phyloP scores from a whole-genome alignment of 2,888 invertebrate species.

The Incurvaria masculella region DNA sequence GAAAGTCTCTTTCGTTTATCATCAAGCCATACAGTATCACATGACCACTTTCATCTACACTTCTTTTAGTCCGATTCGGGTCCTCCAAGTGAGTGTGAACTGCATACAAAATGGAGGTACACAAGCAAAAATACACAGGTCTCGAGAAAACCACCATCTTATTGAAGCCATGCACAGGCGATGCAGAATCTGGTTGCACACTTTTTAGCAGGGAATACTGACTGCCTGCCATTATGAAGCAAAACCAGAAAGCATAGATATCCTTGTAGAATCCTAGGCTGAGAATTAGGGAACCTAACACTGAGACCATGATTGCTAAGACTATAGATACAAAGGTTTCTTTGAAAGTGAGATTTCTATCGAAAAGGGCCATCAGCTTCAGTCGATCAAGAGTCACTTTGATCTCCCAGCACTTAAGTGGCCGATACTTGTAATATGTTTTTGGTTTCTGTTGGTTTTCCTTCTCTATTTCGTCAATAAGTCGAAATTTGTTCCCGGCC shows the following conservation, averaged over 20 bases:
- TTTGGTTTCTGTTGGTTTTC: conserved; percentile 53
- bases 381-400: conserved; percentile 92
- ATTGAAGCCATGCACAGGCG: conserved; percentile 98
- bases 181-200: conserved; percentile 98
- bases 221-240: conserved; percentile 96
- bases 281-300: conserved; percentile 80
- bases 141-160: conserved; percentile 91
- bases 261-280: conserved; percentile 87
- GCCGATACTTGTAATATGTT: conserved; percentile 72
- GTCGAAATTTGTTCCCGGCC: conserved; percentile 54
- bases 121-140: conserved; percentile 90
- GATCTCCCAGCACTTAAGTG: conserved; percentile 61
- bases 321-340: conserved; percentile 81
- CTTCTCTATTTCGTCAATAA: conserved; percentile 55
- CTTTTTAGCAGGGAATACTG: conserved; percentile 97
- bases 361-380: conserved; percentile 87
- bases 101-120: conserved; percentile 56
- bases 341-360: conserved; percentile 80
- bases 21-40: conserved; percentile 47
- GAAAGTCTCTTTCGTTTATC: conserved; percentile 54
- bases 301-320: conserved; percentile 80
- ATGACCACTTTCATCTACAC: conserved; percentile 5
- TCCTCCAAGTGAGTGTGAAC: conserved; percentile 39
- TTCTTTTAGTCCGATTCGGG: conserved; percentile 18
- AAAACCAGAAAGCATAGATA: conserved; percentile 90